Evolutionary conservation across 2,113 vertebrate species (phyloP).

Genomic region (Etheostoma spectabile): DNA sequence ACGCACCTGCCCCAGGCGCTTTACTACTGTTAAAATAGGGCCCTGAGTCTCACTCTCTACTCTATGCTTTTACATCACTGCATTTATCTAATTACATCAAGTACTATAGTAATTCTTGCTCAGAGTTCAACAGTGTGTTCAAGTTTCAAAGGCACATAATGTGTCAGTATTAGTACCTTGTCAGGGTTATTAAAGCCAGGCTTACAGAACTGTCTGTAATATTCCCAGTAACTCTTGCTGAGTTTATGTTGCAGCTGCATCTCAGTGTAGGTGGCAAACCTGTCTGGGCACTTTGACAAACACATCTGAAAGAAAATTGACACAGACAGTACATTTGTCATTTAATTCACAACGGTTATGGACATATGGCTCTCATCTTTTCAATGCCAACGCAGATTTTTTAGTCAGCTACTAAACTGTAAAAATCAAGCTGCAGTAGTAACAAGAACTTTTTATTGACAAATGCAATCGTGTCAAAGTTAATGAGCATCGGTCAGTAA

Average conservation of each 20-base stretch:
- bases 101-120: too few relatives aligned
- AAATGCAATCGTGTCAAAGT: neutral
- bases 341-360: neutral
- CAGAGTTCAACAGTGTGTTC: too few relatives aligned
- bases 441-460: neutral
- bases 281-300: slow-evolving; percentile 92
- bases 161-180: slow-evolving; percentile 80
- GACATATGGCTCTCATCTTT: neutral
- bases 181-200: slow-evolving; percentile 84
- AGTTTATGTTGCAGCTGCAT: slow-evolving; percentile 85
- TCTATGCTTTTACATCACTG: neutral
- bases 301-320: slow-evolving; percentile 86
- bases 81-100: neutral
- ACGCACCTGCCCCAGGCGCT: too few relatives aligned
- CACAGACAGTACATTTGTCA: neutral
- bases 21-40: too few relatives aligned
- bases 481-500: neutral
- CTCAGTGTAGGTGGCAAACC: slow-evolving; percentile 90
- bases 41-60: too few relatives aligned
- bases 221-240: slow-evolving; percentile 85
- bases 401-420: too few relatives aligned
- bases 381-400: neutral
- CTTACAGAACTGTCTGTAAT: slow-evolving; percentile 92
- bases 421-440: neutral
- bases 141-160: neutral